Conservation (phyloP, 2,113 vertebrate species). For the Poecile atricapillus region DNA sequence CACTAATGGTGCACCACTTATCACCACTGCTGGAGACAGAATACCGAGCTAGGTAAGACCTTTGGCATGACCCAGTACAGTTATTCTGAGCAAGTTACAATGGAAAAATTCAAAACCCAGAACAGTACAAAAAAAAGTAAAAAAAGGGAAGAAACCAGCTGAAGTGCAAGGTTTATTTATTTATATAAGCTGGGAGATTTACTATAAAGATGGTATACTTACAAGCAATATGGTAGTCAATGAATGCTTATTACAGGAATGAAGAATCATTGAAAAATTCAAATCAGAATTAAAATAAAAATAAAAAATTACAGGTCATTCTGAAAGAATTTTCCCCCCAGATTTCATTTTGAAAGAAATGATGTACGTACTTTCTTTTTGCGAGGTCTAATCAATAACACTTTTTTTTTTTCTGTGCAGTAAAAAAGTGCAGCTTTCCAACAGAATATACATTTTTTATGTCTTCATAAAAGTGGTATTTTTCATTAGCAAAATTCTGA, state of each 20-base stretch:
- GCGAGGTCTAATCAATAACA: background rate
- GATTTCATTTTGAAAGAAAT: background rate
- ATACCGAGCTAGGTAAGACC: background rate
- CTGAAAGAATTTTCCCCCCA: background rate
- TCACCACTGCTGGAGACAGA: background rate
- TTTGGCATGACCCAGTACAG: conserved; percentile 7
- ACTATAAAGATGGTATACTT: background rate
- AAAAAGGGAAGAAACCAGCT: background rate
- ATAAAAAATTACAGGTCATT: background rate
- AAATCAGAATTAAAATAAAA: background rate
- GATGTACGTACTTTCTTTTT: background rate
- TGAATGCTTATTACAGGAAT: background rate
- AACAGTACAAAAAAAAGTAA: background rate
- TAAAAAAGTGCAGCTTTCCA: background rate
- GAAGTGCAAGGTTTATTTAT: background rate
- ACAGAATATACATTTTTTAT: background rate
- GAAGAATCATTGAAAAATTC: background rate
- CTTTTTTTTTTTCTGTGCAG: background rate
- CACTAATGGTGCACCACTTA: conserved; percentile 25
- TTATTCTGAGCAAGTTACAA: background rate
- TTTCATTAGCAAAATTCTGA: background rate
- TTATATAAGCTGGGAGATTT: background rate
- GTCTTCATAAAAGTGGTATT: background rate
- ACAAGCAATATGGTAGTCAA: background rate
- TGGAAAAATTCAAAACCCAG: background rate